Evolutionary conservation across 2,113 vertebrate species (phyloP).

Genomic region (Phocoena phocoena): DNA sequence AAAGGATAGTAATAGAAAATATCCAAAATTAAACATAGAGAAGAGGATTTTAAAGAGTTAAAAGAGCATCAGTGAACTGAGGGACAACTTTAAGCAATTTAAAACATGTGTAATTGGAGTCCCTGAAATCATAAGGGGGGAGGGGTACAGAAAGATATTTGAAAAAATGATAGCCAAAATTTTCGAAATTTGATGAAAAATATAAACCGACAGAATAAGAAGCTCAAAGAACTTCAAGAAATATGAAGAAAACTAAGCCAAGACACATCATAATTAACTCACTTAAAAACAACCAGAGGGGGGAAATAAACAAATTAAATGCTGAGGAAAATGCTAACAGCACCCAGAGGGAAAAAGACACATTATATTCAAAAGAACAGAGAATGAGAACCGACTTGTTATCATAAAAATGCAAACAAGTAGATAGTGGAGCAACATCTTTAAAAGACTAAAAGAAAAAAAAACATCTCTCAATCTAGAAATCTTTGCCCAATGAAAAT

Average conservation of each 20-base stretch:
- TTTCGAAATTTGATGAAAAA: conserved; percentile 10
- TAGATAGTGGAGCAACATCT: background rate
- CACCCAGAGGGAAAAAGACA: background rate
- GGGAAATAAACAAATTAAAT: background rate
- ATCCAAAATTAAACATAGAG: conserved; percentile 19
- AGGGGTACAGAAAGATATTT: background rate
- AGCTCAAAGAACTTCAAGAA: conserved; percentile 24
- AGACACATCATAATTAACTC: background rate
- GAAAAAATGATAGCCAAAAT: background rate
- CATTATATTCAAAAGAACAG: background rate
- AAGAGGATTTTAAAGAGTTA: background rate
- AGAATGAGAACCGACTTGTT: background rate
- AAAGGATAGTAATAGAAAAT: background rate
- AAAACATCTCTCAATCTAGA: background rate
- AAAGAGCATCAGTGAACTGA: background rate
- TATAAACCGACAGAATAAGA: background rate
- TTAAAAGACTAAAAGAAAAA: conserved; percentile 19
- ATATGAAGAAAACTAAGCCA: background rate
- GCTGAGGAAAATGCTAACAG: background rate
- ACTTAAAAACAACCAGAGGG: background rate
- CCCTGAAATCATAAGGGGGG: background rate
- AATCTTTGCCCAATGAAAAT: background rate
- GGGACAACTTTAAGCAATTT: background rate
- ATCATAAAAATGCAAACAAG: conserved; percentile 15
- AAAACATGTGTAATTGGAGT: background rate